phyloP scores from a whole-genome alignment of 2,797 vertebrate genomes.

The Dromococcyx pavoninus region DNA sequence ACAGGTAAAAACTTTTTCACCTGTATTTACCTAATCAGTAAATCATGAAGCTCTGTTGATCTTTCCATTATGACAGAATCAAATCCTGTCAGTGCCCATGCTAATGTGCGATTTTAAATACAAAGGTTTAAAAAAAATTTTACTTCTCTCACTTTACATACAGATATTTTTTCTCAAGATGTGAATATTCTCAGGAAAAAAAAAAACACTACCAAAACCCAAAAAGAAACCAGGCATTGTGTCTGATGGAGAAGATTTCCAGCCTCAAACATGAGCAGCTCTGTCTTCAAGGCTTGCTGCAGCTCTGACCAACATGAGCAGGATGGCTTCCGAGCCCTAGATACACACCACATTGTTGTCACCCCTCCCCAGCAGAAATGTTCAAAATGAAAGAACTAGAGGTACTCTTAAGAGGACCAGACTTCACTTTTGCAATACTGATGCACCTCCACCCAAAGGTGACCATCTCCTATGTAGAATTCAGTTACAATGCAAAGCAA shows the following conservation, averaged over 20 bases:
- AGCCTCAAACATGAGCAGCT: neutral
- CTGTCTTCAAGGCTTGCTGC: neutral
- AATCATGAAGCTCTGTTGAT: neutral
- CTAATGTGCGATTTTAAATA: too few species aligned
- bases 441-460: neutral
- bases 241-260: neutral
- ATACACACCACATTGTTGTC: too few species aligned
- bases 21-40: neutral
- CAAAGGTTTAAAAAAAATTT: too few species aligned
- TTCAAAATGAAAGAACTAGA: neutral
- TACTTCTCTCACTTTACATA: neutral
- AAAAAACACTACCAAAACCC: neutral
- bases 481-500: rapidly evolving
- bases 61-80: rapidly evolving
- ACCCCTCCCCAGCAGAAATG: neutral
- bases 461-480: neutral
- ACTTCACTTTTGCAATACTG: neutral
- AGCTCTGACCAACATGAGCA: neutral
- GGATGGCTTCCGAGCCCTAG: neutral
- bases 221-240: neutral
- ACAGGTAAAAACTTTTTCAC: neutral
- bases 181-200: neutral
- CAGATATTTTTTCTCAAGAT: rapidly evolving
- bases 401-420: neutral
- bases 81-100: neutral